Evolutionary conservation across 2,797 vertebrate species (phyloP).

Genomic region (Phylloscopus collybita): DNA sequence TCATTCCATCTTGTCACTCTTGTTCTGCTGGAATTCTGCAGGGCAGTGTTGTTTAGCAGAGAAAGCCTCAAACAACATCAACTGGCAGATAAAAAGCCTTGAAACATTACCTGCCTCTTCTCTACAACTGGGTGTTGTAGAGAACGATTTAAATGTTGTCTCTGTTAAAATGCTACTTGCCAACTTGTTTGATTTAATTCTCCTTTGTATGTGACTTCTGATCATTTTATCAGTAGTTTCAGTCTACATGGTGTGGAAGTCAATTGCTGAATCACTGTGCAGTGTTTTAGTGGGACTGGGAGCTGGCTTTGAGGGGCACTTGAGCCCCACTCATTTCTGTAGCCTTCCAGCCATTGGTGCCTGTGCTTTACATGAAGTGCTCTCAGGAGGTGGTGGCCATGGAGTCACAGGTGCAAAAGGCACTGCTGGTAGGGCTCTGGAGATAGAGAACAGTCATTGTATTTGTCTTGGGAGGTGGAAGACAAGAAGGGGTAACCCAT

Average conservation of each 20-base stretch:
- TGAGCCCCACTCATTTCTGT: background rate
- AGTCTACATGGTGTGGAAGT: background rate
- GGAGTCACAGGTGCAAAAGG: background rate
- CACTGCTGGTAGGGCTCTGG: background rate
- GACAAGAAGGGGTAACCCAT: background rate
- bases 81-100: background rate
- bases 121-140: background rate
- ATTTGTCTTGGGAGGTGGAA: background rate
- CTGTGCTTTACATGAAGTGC: background rate
- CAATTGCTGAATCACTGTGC: background rate
- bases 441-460: background rate
- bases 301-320: background rate
- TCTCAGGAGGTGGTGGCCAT: accelerated
- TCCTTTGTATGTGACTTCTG: background rate
- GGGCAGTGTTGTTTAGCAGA: background rate
- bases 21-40: background rate
- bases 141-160: background rate
- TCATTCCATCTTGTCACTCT: background rate
- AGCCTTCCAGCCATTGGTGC: background rate
- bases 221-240: background rate
- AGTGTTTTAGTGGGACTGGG: background rate
- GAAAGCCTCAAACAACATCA: background rate
- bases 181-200: background rate
- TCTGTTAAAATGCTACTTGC: background rate
- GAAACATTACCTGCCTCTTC: background rate